Conservation (phyloP, 1,140 invertebrate species). For the Pseudomyrmex sp. region DNA sequence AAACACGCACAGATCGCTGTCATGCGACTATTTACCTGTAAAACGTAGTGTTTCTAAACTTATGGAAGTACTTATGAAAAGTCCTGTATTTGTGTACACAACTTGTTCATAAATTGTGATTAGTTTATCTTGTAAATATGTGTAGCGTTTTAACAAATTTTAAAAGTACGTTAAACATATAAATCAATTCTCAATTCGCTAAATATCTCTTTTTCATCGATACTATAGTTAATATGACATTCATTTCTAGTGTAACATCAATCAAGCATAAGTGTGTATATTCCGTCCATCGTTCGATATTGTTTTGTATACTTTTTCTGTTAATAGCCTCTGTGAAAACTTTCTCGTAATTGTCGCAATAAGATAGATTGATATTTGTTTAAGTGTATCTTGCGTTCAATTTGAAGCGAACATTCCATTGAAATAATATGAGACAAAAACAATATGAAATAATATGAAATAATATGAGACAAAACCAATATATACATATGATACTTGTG, state of each 20-base stretch:
- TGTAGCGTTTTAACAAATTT: conserved; percentile 65
- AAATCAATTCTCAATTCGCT: conserved; percentile 45
- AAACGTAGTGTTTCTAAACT: no score
- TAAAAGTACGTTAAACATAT: conserved; percentile 40
- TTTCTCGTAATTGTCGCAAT: not conserved
- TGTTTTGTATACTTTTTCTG: conserved; percentile 13
- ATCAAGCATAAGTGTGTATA: conserved; percentile 52
- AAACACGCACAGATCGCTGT: no score
- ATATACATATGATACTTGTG: conserved; percentile 39
- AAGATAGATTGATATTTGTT: conserved; percentile 7
- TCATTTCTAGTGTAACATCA: not conserved
- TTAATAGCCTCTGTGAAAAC: not conserved
- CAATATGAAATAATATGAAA: not conserved
- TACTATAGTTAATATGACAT: not conserved
- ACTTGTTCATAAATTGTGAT: not conserved
- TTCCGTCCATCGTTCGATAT: conserved; percentile 71
- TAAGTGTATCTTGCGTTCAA: not conserved
- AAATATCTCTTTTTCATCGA: conserved; percentile 39
- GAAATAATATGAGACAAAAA: not conserved
- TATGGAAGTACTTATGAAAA: no score
- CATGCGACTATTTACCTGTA: no score
- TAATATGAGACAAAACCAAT: not conserved
- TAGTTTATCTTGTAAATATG: conserved; percentile 67
- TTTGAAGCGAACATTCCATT: not conserved
- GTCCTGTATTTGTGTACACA: not conserved